Base-by-base conservation (phyloP, 2,888 invertebrate genomes). In the Syritta pipiens region DNA sequence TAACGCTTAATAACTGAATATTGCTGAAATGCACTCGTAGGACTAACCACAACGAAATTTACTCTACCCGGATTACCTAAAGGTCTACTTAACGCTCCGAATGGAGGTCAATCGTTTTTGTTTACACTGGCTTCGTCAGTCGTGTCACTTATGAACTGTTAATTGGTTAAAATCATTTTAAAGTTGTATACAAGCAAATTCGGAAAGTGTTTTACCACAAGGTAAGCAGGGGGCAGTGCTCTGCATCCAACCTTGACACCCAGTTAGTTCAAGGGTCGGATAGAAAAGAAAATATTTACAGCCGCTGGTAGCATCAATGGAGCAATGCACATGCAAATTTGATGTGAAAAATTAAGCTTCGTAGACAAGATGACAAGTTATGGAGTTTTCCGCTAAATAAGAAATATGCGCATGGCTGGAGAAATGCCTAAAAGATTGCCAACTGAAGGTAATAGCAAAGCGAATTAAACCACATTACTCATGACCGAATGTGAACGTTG, bases 1-100 rank as follows among this genome's bases (percentile, higher is more conserved):
- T 59, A 26, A 30, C 59, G 40, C 42, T 77, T 53, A 65, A 57
- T 71, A 65, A 59, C 42, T 71, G 40, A 60, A 59, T 71, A 65
- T 65, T 63, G 48, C 7, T 10, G 42, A 76, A 74, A 46, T 53
- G 46, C 26, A 19, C 28, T 35, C 37, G 26, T 42, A 26, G 55
- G 28, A 44, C 40, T 12, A 17, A 10, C 6, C 7, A 30, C 24
- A 4, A 17, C 40, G 12, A 28, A 42, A 24, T 19, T 4, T 9
- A 28, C 26, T 26, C 20, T 26, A 26, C 7, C n/a, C 12, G 30
- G 20, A 59, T 51, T 59, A 68, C 49, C 17, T 30, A 59, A 68
- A 30, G 49, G 68, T 6, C 24, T 57, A 24, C 22, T 19, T 40
- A 40, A 28, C 28, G 10, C 44, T 19, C 14, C 26, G 14, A 14